phyloP scores from a whole-genome alignment of 2,113 vertebrate species.

The Paramisgurnus dabryanus region DNA sequence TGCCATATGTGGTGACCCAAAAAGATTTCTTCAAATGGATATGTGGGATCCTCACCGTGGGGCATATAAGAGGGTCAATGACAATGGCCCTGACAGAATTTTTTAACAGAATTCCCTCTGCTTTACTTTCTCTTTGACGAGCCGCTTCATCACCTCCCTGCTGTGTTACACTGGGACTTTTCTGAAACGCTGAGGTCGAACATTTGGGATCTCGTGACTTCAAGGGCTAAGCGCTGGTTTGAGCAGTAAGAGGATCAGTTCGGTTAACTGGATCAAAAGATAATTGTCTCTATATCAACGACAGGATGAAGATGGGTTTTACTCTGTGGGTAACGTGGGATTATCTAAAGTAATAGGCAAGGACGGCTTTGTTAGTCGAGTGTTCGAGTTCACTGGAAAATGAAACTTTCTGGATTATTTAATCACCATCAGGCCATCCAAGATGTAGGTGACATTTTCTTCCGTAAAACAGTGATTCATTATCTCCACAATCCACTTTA shows the following conservation, averaged over 20 bases:
- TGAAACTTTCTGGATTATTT: too few relatives aligned
- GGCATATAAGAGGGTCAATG: constrained; percentile 47
- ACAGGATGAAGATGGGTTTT: constrained; percentile 18
- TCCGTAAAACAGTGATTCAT: too few relatives aligned
- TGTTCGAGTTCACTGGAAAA: too few relatives aligned
- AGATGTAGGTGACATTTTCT: too few relatives aligned
- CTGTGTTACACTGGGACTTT: constrained; percentile 23
- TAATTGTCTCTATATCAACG: constrained; percentile 28
- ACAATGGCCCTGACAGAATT: constrained; percentile 12
- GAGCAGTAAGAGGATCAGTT: constrained; percentile 39
- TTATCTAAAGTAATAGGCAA: not conserved
- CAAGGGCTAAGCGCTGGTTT: constrained; percentile 15
- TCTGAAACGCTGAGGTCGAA: constrained; percentile 41
- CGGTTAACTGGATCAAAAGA: constrained; percentile 38
- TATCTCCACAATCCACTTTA: too few relatives aligned
- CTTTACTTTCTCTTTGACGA: not conserved
- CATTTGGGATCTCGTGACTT: constrained; percentile 42
- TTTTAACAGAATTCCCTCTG: not conserved
- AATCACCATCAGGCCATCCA: too few relatives aligned
- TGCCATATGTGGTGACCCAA: constrained; percentile 47
- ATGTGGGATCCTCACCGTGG: constrained; percentile 43
- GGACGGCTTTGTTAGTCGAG: too few relatives aligned
- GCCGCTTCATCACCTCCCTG: constrained; percentile 1
- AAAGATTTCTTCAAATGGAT: constrained; percentile 39
- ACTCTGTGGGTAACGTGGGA: constrained; percentile 8